Base-by-base conservation (phyloP, 2,888 invertebrate genomes). In the Chrysomela aeneicollis region DNA sequence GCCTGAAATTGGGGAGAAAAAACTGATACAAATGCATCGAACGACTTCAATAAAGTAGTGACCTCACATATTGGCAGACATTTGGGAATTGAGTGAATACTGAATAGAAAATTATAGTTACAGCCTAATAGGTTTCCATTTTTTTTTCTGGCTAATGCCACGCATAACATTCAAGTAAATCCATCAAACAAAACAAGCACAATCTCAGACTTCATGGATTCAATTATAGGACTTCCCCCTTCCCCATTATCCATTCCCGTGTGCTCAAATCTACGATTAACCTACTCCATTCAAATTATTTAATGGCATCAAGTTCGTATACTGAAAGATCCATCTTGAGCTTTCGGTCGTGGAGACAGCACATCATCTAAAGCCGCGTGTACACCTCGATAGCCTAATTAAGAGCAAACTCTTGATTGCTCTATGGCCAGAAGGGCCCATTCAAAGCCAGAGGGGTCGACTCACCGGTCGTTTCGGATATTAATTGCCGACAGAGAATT, bases 401-500 rank as follows among this genome's bases (percentile, higher is more conserved):
- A 42, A 42, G 42, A 42, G 42, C 42, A 15, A 42, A n/a, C 42
- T 10, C 42, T 42, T 42, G 12, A 42, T 42, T 42, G 42, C 42
- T 42, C 42, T 6, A 3, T 15, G 42, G 42, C 42, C 42, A 42
- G 42, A 42, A 42, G 15, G 42, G 42, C 42, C 42, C n/a, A 42
- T 42, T 42, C 42, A 42, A 42, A 42, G 42, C 15, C 2, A 42
- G 42, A 15, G 15, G n/a, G n/a, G 42, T 42, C n/a, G 6, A 12
- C n/a, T 42, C 42, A 15, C 15, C 8, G 42, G 6, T 4, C 42
- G 12, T 42, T 42, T 67, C 64, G 51, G 67, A 59, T 67, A 67
- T 67, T 64, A 67, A 67, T 67, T 61, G 63, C 64, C 61, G 52
- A 54, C 37, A 55, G 60, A 61, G 63, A 63, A 55, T 63, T 63